Conservation (phyloP, 2,797 vertebrate genomes). For the Dallia pectoralis region DNA sequence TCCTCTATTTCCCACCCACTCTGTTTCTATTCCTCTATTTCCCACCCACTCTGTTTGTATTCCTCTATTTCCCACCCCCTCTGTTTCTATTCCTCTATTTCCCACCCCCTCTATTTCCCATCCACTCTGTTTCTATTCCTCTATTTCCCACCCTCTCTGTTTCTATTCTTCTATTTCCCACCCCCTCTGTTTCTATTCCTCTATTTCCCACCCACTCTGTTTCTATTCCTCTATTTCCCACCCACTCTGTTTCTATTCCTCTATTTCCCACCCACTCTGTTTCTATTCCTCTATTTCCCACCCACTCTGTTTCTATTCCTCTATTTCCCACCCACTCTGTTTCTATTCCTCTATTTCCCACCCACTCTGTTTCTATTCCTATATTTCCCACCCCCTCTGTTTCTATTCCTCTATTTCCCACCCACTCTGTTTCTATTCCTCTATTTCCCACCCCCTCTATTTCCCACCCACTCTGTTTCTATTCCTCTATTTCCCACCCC, state of each 20-base stretch:
- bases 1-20: background rate
- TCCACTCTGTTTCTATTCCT: background rate
- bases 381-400: background rate
- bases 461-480: background rate
- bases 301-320: background rate
- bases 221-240: background rate
- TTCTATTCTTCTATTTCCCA: background rate
- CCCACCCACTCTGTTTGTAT: too few relatives aligned
- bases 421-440: background rate
- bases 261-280: too few relatives aligned
- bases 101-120: background rate
- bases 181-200: background rate
- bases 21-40: background rate
- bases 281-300: background rate
- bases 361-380: background rate
- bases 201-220: too few relatives aligned
- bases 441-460: background rate
- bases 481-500: background rate
- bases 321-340: too few relatives aligned
- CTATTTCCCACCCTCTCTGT: background rate
- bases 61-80: background rate
- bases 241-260: background rate
- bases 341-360: background rate
- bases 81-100: background rate
- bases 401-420: background rate